Percentiles rank a stretch among this genome's conserved stretches.
phyloP scores from a whole-genome alignment of 2,888 invertebrate species.

The Baccha elongata region DNA sequence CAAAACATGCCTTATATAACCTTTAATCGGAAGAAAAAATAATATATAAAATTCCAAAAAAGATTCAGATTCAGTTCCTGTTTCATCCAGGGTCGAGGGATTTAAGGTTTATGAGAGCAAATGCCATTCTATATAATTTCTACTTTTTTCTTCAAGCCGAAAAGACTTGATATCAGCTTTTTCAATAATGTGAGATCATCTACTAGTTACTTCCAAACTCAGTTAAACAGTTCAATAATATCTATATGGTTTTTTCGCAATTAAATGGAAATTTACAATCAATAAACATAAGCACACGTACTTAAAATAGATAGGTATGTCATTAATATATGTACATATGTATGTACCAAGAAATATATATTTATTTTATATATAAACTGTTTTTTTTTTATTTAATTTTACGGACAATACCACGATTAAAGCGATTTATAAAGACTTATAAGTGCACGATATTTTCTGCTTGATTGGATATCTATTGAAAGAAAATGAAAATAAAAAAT shows the following conservation, averaged over 20 bases:
- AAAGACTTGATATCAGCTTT: no score
- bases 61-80: no score
- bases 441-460: conserved; percentile 55
- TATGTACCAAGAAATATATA: background rate
- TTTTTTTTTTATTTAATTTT: conserved; percentile 20
- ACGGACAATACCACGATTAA: conserved; percentile 27
- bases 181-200: conserved; percentile 55
- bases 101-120: no score
- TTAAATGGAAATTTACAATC: conserved; percentile 57
- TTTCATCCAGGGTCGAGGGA: no score
- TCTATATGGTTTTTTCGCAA: conserved; percentile 24
- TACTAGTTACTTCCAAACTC: conserved; percentile 1
- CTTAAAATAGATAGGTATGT: no score
- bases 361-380: conserved; percentile 11
- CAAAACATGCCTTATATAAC: no score
- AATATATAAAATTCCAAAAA: no score
- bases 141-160: no score
- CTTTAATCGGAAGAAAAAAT: no score
- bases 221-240: conserved; percentile 25
- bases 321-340: no score
- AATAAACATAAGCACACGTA: conserved; percentile 46
- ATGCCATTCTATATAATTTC: no score
- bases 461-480: conserved; percentile 61
- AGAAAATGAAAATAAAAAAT: conserved; percentile 9
- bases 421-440: conserved; percentile 43